Conservation (phyloP, 2,888 invertebrate genomes). For the Apoda limacodes region DNA sequence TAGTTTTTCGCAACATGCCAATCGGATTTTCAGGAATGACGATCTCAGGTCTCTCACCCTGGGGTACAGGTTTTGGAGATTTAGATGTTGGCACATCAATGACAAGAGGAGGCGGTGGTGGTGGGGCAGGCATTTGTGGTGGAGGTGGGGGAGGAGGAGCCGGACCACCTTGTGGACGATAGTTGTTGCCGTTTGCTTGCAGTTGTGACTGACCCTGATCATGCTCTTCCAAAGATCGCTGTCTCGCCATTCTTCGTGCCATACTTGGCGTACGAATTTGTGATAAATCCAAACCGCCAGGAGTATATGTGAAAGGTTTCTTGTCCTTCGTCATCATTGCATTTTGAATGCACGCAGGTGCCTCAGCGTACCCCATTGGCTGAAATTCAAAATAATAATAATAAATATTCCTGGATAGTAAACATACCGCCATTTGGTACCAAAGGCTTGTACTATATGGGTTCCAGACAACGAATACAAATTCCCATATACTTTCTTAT, state of each 20-base stretch:
- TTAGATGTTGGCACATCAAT: slow-evolving; percentile 56
- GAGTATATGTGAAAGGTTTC: slow-evolving; percentile 96
- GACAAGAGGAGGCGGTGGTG: slow-evolving; percentile 74
- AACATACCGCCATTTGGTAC: no score
- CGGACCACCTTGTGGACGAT: slow-evolving; percentile 44
- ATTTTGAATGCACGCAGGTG: slow-evolving; percentile 91
- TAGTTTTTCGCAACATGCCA: slow-evolving; percentile 75
- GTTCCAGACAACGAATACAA: no score
- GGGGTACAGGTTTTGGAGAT: slow-evolving; percentile 63
- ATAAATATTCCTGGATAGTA: no score
- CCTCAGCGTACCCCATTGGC: slow-evolving; percentile 70
- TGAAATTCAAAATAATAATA: slow-evolving; percentile 46
- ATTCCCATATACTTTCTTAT: no score
- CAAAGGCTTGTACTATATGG: no score
- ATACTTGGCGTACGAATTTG: slow-evolving; percentile 92
- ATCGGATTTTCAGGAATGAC: slow-evolving; percentile 81
- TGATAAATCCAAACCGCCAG: slow-evolving; percentile 90
- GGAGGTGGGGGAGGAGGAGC: slow-evolving; percentile 57
- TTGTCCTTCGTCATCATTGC: slow-evolving; percentile 97
- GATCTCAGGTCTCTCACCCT: slow-evolving; percentile 77
- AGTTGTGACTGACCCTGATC: slow-evolving; percentile 53
- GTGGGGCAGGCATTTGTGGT: slow-evolving; percentile 55
- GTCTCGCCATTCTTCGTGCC: slow-evolving; percentile 80
- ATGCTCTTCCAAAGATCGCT: slow-evolving; percentile 70
- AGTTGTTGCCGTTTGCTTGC: slow-evolving; percentile 25